A percentile compares a stretch with the other conserved stretches of the same genome.
These are phyloP conservation scores for Labia minor DNA, from an alignment of 2,888 invertebrate genomes.

Conservation along the genomic window DNA sequence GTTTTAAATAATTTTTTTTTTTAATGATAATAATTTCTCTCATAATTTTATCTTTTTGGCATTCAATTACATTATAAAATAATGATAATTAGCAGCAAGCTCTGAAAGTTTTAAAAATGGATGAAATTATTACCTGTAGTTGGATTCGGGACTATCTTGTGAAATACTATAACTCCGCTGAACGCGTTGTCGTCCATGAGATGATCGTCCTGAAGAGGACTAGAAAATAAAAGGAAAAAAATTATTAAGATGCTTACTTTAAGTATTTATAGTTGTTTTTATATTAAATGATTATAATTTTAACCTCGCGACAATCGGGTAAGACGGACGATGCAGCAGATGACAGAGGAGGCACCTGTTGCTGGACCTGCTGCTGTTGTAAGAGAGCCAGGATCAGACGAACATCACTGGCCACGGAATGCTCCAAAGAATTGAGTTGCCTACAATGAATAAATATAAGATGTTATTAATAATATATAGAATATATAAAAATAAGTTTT, in stretches of 20 bases:
- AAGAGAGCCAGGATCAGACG: slow-evolving; percentile 57
- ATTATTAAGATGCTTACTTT: no score
- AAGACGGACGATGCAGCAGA: slow-evolving; percentile 26
- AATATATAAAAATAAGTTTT: background rate
- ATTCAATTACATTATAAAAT: no score
- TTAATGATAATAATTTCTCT: no score
- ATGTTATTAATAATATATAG: slow-evolving; percentile 17
- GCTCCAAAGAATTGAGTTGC: slow-evolving; percentile 56
- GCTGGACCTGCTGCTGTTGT: slow-evolving; percentile 38
- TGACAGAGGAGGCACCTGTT: slow-evolving; percentile 25
- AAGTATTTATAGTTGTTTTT: background rate
- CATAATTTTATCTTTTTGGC: no score
- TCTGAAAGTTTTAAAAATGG: no score
- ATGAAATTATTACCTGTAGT: slow-evolving; percentile 23
- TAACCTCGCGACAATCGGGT: slow-evolving; percentile 26
- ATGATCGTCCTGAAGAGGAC: slow-evolving; percentile 24
- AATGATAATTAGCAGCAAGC: no score
- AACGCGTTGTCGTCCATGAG: slow-evolving; percentile 20
- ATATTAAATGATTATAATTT: background rate
- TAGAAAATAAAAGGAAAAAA: slow-evolving; percentile 13
- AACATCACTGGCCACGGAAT: slow-evolving; percentile 61
- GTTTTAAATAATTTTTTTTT: no score
- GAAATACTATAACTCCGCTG: slow-evolving; percentile 23
- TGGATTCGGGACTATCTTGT: slow-evolving; percentile 22
- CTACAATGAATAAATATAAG: slow-evolving; percentile 31